Conservation (phyloP, 2,797 vertebrate species). For the Coregonus sp. region DNA sequence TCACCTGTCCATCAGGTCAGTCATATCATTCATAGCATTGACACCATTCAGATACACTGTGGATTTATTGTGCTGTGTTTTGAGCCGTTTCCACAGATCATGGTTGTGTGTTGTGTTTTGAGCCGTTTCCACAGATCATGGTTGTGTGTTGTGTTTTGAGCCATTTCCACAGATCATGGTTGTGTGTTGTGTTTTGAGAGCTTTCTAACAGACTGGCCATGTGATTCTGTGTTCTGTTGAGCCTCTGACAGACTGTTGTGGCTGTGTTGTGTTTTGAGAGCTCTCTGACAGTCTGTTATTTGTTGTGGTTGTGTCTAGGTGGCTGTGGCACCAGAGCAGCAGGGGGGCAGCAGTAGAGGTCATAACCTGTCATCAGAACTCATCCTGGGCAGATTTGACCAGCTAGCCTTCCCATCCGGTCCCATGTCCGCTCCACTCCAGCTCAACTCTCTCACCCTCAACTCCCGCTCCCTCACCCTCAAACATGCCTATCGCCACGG, state of each 20-base stretch:
- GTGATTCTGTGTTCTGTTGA: not conserved
- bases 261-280: slow-evolving; percentile 12
- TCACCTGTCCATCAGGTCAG: slow-evolving; percentile 88
- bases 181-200: not conserved
- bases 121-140: not conserved
- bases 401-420: slow-evolving; percentile 62
- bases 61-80: not conserved
- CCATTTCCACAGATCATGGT: not conserved
- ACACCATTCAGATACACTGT: not conserved
- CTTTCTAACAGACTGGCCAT: not conserved
- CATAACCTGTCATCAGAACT: slow-evolving; percentile 79
- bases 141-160: not conserved
- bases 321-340: slow-evolving; percentile 66
- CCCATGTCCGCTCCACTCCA: slow-evolving; percentile 78
- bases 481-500: slow-evolving; percentile 80
- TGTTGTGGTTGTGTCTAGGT: slow-evolving; percentile 41
- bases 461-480: slow-evolving; percentile 87
- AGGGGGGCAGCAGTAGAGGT: slow-evolving; percentile 70
- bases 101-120: not conserved
- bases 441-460: slow-evolving; percentile 84
- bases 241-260: slow-evolving; percentile 19
- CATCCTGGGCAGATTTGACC: slow-evolving; percentile 77
- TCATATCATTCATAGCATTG: not conserved
- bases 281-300: not conserved
- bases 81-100: not conserved